Base-by-base conservation (phyloP, 2,797 vertebrate genomes). In the Taenioides sp. region DNA sequence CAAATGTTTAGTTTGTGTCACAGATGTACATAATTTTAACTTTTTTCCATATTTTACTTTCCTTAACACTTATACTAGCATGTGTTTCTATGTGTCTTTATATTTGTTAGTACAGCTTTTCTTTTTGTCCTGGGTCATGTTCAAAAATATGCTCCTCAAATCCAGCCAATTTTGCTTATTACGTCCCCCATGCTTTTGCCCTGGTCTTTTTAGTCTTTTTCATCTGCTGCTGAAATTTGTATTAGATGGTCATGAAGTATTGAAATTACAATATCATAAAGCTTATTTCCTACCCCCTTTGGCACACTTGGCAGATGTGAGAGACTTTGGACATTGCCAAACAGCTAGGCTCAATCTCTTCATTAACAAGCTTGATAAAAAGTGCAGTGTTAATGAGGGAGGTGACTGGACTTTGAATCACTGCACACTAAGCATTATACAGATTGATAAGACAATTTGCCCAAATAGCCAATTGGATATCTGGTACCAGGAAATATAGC, bases 371-470 rank as follows among this genome's bases (percentile, higher is more conserved):
- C 27, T 34, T 27, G 5, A 67, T n/a, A 34, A 27, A 67, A 55
- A 67, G 52, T 67, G 65, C 64, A 9, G 64, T 50, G 65, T 31
- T 66, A 52, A 52, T 54, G 49, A 66, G 47, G 20, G 27, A 20
- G 47, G 65, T 66, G 49, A 54, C 43, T 66, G 65, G 47, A n/a
- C 49, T 54, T 52, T 28, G 25, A 66, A 66, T 20, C 49, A 18
- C 27, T 20, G 47, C 49, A 27, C 43, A 50, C 20, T 18, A 17
- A 23, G 16, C 28, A 27, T 66, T 20, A 34, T 11, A 31, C 25
- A 50, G 65, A 66, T 66, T 52, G 27, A 66, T 49, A 27, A 50
- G 25, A 18, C 43, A 12, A 65, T 65, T 27, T 63, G 22, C 9
- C 54, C 22, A 25, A 23, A 23, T 22, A 23, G 12, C 2, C 14